These are phyloP conservation scores for Myopa tessellatipennis DNA, from an alignment of 2,888 invertebrate species.

Conservation along the genomic window DNA sequence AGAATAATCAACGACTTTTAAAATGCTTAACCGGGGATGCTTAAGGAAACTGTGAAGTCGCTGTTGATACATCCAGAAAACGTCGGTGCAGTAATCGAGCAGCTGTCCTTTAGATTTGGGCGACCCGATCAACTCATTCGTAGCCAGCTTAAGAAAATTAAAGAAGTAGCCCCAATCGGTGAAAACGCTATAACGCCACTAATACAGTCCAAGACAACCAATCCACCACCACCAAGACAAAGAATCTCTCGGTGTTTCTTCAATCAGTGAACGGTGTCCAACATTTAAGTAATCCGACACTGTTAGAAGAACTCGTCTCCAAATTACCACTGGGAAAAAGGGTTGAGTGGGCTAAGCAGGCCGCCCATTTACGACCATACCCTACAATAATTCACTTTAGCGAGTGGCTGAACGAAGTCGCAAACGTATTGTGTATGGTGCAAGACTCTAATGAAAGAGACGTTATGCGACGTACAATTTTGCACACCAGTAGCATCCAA, in stretches of 20 bases:
- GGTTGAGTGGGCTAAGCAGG: constrained; percentile 40
- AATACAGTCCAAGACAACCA: too few species aligned
- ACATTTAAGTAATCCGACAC: constrained; percentile 40
- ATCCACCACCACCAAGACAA: constrained; percentile 42
- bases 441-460: not conserved
- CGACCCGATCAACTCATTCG: constrained; percentile 31
- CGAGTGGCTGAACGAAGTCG: constrained; percentile 22
- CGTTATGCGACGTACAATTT: not conserved
- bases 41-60: not conserved
- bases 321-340: constrained; percentile 42
- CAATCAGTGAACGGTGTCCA: constrained; percentile 36
- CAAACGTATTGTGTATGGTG: not conserved
- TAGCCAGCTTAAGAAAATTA: constrained; percentile 21
- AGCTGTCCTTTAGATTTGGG: not conserved
- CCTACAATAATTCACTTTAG: constrained; percentile 30
- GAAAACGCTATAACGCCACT: constrained; percentile 36
- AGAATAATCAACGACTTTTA: not conserved
- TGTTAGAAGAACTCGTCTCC: constrained; percentile 40
- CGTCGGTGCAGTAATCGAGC: constrained; percentile 1
- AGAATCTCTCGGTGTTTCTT: constrained; percentile 38
- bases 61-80: not conserved
- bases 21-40: not conserved
- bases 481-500: not conserved
- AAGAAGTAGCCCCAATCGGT: constrained; percentile 22
- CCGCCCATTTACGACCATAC: not conserved